Evolutionary conservation across 2,113 vertebrate species (phyloP), one percentile per base, ranked within the genome.

Genomic region (Crotalus helleri): DNA sequence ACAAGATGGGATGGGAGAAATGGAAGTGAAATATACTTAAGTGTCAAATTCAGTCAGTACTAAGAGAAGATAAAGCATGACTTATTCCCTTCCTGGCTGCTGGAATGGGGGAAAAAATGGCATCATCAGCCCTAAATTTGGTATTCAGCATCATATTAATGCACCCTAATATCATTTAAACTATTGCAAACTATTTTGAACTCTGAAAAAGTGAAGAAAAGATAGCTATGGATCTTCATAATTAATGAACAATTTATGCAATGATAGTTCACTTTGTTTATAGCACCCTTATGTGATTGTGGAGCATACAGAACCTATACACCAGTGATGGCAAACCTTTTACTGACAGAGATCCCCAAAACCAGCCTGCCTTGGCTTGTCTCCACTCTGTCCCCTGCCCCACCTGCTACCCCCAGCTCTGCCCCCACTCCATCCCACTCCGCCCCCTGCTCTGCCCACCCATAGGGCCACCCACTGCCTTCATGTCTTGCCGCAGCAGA

Each of bases 21-120:
- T 95, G 88, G 95, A 96, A 95, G 94, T 94, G 46, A 95, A 69
- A 95, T 93, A 92, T 93, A 39, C 54, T 44, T 51, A 92, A 92
- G 91, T 95, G 92, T 53, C 85, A 5, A 89, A 95, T 93, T 95
- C 95, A 89, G 29, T 95, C 87, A 87, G 59, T 23, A 92, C 21
- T 88, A 94, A 15, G 59, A 19, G 3, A 58, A 93, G 87, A 90
- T 44, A 94, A 96, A 93, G 53, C 90, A 90, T 81, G 81, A 11
- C n/a, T 93, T 11, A 5, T 91, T 91, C 64, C 1, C 93, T 91
- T 94, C 53, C 61, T 58, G 94, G 49, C 89, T 89, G 91, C 64
- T 59, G 94, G 88, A 94, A 91, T 89, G 8, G 90, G 54, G 54
- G 69, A 89, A 58, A 26, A 90, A 94, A 95, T 54, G 29, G 92